Conservation (phyloP, 2,113 vertebrate species). For the Carassius carassius region DNA sequence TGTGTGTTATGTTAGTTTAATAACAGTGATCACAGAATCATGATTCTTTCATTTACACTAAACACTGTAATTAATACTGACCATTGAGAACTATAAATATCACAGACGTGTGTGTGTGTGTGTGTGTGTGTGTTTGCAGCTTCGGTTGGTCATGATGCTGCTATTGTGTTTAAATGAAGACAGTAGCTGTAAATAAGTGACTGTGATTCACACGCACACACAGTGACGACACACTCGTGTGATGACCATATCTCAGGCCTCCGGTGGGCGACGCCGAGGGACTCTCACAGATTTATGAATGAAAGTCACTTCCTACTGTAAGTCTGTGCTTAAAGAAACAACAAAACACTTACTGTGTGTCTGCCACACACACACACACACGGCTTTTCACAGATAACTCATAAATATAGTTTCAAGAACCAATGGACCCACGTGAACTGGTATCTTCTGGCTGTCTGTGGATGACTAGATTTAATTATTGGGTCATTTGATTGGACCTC, state of each 20-base stretch:
- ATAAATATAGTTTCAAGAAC: background rate
- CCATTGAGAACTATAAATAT: too few species aligned
- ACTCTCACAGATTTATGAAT: conserved; percentile 2
- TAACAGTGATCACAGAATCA: too few species aligned
- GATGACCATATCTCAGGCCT: background rate
- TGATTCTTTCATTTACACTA: too few species aligned
- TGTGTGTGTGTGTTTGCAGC: background rate
- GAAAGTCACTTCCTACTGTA: conserved; percentile 30
- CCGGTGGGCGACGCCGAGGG: background rate
- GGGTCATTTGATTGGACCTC: background rate
- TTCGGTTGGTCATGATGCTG: conserved; percentile 2
- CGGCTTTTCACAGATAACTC: background rate
- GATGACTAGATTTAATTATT: background rate
- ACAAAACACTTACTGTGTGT: background rate
- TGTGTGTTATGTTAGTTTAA: too few species aligned
- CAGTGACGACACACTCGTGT: background rate
- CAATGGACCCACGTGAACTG: background rate
- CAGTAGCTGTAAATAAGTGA: background rate
- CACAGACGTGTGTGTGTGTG: background rate
- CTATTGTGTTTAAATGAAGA: conserved; percentile 30
- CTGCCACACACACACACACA: background rate
- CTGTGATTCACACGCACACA: conserved; percentile 12
- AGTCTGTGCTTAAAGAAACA: background rate
- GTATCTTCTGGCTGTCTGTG: background rate
- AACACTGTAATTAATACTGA: too few species aligned